Evolutionary conservation across 2,113 vertebrate species (phyloP).

Genomic region (Nibea albiflora): DNA sequence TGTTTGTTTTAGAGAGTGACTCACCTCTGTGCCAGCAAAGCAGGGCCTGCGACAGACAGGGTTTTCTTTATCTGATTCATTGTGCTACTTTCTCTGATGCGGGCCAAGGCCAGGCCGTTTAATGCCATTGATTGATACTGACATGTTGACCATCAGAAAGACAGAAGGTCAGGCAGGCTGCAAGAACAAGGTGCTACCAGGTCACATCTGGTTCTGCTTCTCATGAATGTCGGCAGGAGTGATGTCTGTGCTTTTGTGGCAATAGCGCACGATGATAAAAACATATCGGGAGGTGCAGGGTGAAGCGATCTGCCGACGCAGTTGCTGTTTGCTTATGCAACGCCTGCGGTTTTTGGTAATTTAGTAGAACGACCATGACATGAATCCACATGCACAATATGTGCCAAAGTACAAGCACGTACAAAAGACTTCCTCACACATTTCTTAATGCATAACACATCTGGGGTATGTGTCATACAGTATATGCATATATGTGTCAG

Average conservation of each 20-base stretch:
- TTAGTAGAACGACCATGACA: neutral
- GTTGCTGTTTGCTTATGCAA: conserved; percentile 12
- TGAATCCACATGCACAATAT: neutral
- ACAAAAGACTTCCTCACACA: neutral
- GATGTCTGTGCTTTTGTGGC: neutral
- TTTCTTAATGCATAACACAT: conserved; percentile 1
- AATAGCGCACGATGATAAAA: neutral
- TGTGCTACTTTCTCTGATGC: neutral
- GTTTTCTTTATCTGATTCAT: conserved; percentile 4
- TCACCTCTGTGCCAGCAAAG: conserved; percentile 5
- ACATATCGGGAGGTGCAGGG: neutral
- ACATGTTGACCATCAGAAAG: neutral
- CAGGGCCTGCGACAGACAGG: neutral
- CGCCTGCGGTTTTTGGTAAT: conserved; percentile 7
- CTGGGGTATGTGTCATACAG: too few species aligned
- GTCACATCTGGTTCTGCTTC: conserved; percentile 4
- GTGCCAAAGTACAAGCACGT: neutral
- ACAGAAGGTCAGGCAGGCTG: neutral
- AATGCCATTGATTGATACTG: neutral
- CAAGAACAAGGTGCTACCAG: neutral
- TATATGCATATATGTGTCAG: conserved; percentile 9
- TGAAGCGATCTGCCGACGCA: neutral
- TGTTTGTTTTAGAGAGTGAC: conserved; percentile 41
- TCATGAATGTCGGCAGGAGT: neutral
- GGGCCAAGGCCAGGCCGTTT: neutral